Conservation (phyloP, 2,797 vertebrate genomes). For the Bradypodion pumilum region DNA sequence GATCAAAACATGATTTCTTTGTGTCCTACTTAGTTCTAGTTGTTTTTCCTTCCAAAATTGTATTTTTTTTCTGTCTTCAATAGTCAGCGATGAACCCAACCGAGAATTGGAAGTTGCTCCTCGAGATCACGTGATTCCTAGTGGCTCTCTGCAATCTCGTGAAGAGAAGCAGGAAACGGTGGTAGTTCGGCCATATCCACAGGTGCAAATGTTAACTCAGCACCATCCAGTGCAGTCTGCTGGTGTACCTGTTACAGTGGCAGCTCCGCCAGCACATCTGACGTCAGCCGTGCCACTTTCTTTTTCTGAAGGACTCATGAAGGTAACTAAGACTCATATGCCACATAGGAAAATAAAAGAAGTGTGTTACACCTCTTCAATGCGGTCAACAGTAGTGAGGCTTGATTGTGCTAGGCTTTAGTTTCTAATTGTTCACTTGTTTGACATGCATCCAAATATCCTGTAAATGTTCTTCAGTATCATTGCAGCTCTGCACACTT, state of each 20-base stretch:
- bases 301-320: slow-evolving; percentile 91
- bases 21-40: background rate
- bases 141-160: slow-evolving; percentile 80
- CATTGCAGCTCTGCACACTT: background rate
- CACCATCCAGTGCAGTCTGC: slow-evolving; percentile 88
- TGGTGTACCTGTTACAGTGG: slow-evolving; percentile 84
- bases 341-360: background rate
- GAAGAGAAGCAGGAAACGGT: slow-evolving; percentile 98
- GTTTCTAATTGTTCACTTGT: background rate
- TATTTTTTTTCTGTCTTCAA: background rate
- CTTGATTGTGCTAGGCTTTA: background rate
- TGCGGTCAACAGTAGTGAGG: background rate
- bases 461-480: background rate
- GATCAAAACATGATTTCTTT: fast-evolving
- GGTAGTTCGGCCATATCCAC: slow-evolving; percentile 94
- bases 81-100: slow-evolving; percentile 79
- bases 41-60: background rate
- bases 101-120: slow-evolving; percentile 84
- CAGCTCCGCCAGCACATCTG: slow-evolving; percentile 87
- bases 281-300: slow-evolving; percentile 86
- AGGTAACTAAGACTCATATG: slow-evolving; percentile 78
- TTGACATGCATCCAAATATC: background rate
- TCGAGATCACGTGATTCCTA: slow-evolving; percentile 81
- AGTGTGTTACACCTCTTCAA: background rate
- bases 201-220: slow-evolving; percentile 87